Evolutionary conservation across 2,888 invertebrate species (phyloP).

Genomic region (Tipula unca): DNA sequence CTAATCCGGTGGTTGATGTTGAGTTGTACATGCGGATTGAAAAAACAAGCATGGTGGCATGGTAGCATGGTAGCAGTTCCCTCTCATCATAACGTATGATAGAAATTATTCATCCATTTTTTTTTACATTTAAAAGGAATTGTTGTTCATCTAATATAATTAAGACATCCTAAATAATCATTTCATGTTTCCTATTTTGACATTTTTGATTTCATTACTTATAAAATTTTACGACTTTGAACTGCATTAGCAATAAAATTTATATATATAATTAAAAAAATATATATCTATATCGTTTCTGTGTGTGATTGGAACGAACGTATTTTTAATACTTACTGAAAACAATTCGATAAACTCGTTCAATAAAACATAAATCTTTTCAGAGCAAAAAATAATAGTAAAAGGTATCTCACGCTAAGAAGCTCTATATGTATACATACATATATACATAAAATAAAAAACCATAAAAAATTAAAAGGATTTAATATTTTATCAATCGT

Average conservation of each 20-base stretch:
- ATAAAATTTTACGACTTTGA: not conserved
- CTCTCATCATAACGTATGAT: too few relatives aligned
- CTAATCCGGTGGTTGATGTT: too few relatives aligned
- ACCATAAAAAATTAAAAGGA: constrained; percentile 4
- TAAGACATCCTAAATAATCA: not conserved
- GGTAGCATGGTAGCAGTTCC: too few relatives aligned
- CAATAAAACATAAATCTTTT: not conserved
- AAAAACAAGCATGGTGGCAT: too few relatives aligned
- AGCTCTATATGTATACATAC: not conserved
- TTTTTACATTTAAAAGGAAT: too few relatives aligned
- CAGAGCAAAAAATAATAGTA: not conserved
- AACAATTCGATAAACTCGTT: not conserved
- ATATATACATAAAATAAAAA: not conserved
- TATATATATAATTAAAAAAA: not conserved
- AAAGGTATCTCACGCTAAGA: not conserved
- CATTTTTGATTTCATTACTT: not conserved
- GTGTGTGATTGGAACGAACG: not conserved
- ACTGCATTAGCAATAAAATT: not conserved
- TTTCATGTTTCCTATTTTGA: not conserved
- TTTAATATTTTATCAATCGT: constrained; percentile 8
- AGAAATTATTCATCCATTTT: too few relatives aligned
- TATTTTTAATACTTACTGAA: not conserved
- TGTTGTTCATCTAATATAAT: not conserved
- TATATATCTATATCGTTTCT: not conserved
- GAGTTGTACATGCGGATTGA: too few relatives aligned